phyloP scores from a whole-genome alignment of 2,797 vertebrate genomes.

The Acanthiza pusilla region DNA sequence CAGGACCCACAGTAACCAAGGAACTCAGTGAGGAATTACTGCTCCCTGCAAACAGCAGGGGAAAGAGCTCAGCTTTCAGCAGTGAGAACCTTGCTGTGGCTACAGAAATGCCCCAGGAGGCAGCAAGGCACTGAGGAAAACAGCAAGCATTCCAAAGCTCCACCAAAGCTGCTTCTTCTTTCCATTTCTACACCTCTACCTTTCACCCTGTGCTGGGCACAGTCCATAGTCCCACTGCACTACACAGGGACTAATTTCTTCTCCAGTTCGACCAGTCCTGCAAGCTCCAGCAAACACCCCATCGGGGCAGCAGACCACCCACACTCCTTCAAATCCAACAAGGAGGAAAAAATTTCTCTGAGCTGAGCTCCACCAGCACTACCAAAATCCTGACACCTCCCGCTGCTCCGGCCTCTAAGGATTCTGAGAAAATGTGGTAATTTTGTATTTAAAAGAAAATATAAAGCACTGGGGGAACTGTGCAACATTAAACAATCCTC shows the following conservation, averaged over 20 bases:
- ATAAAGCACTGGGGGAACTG: neutral
- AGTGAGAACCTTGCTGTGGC: neutral
- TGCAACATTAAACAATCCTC: neutral
- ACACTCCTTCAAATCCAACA: neutral
- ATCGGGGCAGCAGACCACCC: neutral
- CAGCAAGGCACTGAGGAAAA: neutral
- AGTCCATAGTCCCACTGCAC: neutral
- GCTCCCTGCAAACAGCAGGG: neutral
- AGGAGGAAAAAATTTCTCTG: neutral
- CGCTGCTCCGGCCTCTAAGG: neutral
- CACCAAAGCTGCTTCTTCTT: neutral
- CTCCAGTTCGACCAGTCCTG: neutral
- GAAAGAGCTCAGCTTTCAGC: neutral
- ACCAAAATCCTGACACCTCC: neutral
- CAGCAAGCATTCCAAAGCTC: neutral
- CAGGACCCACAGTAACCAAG: neutral
- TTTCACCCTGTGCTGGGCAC: accelerated
- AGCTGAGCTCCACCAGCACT: neutral
- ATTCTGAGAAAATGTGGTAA: neutral
- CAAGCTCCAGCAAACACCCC: neutral
- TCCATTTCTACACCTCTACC: neutral
- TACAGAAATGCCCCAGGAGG: neutral
- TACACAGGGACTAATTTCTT: neutral
- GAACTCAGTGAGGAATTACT: neutral
- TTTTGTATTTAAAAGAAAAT: neutral